Evolutionary conservation across 1,140 invertebrate genomes (phyloP).

Genomic region (Scaptomyza pallida): DNA sequence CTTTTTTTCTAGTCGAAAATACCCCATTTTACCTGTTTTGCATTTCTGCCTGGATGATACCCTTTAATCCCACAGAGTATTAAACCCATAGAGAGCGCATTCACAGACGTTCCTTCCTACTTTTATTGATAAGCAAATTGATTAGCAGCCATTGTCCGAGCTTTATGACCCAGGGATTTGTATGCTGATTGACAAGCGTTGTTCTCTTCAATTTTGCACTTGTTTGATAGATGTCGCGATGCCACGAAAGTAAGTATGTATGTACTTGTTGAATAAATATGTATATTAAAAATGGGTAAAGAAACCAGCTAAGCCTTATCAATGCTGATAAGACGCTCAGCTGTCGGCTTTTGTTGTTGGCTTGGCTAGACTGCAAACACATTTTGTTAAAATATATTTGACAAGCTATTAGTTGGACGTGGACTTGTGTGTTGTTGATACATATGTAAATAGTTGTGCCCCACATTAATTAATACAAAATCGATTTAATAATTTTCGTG

Average conservation of each 20-base stretch:
- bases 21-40: not conserved
- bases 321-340: conserved; percentile 25
- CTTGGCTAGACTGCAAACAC: not conserved
- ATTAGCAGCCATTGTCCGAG: conserved; percentile 49
- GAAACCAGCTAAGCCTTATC: conserved; percentile 28
- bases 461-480: conserved; percentile 14
- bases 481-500: not conserved
- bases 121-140: conserved; percentile 38
- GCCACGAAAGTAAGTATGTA: conserved; percentile 11
- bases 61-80: not conserved
- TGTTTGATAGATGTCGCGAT: conserved; percentile 10
- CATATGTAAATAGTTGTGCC: conserved; percentile 30
- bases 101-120: not conserved
- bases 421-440: conserved; percentile 4
- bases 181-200: conserved; percentile 40
- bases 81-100: not conserved
- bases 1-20: too few relatives aligned
- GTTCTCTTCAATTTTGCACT: conserved; percentile 53
- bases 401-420: conserved; percentile 21
- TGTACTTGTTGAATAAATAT: not conserved
- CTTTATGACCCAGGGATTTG: conserved; percentile 53
- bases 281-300: conserved; percentile 6
- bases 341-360: not conserved
- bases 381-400: conserved; percentile 20
- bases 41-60: conserved; percentile 3